Conservation (phyloP, 1,140 invertebrate genomes). For the Drosophila pallidifrons region DNA sequence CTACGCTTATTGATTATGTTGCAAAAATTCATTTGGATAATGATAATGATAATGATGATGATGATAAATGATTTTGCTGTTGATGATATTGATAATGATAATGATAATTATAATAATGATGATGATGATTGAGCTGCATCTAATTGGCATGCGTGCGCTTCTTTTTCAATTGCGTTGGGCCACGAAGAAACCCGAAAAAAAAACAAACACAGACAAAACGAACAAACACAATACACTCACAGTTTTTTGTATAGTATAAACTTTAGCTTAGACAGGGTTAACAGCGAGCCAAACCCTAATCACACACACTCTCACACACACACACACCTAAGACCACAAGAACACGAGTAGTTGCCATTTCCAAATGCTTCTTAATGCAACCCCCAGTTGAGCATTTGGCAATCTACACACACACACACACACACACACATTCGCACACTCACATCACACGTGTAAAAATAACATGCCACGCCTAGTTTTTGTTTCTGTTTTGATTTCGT, state of each 20-base stretch:
- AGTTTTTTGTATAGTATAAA: constrained; percentile 1
- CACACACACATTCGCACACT: constrained; percentile 12
- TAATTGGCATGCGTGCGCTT: constrained; percentile 76
- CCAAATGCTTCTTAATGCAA: constrained; percentile 40
- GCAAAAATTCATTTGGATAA: constrained; percentile 40
- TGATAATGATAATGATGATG: constrained; percentile 48
- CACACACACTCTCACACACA: constrained; percentile 8
- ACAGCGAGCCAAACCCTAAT: constrained; percentile 20
- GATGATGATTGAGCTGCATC: constrained; percentile 41
- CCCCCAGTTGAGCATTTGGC: constrained; percentile 31
- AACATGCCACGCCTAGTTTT: constrained; percentile 65
- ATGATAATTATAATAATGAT: constrained; percentile 38
- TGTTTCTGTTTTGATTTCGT: constrained; percentile 30
- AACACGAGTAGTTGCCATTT: constrained; percentile 37
- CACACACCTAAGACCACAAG: constrained; percentile 24
- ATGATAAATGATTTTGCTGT: constrained; percentile 14
- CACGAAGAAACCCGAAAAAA: constrained; percentile 28
- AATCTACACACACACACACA: constrained; percentile 36
- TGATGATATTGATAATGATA: constrained; percentile 46
- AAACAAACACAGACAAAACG: constrained; percentile 31
- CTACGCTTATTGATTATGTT: constrained; percentile 69
- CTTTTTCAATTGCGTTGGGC: constrained; percentile 69
- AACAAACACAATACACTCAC: constrained; percentile 12
- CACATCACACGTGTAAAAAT: constrained; percentile 45
- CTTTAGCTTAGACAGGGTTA: constrained; percentile 13